Conservation (phyloP, 2,888 invertebrate genomes). For the Tetranychus truncatus region DNA sequence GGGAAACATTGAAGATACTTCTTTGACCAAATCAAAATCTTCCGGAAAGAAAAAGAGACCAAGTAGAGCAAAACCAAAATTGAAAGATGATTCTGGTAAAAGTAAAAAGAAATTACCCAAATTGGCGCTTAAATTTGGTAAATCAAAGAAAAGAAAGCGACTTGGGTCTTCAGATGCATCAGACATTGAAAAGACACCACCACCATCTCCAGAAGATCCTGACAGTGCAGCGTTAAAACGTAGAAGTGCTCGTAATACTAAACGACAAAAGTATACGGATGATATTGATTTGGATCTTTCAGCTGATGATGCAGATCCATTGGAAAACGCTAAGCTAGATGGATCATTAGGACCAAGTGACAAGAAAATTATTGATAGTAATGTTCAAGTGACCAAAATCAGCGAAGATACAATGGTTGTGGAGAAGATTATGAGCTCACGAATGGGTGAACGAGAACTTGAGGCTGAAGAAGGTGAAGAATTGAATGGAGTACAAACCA, state of each 20-base stretch:
- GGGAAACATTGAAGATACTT: conserved; percentile 12
- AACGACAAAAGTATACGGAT: conserved; percentile 77
- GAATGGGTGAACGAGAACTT: conserved; percentile 47
- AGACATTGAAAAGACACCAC: conserved; percentile 30
- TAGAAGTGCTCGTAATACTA: conserved; percentile 72
- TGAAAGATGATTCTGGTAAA: conserved; percentile 7
- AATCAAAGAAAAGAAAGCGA: conserved; percentile 26
- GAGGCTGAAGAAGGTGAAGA: conserved; percentile 36
- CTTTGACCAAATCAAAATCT: conserved; percentile 26
- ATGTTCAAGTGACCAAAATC: conserved; percentile 17
- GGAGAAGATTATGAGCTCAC: conserved; percentile 60
- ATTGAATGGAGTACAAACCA: conserved; percentile 33
- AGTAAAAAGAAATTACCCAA: conserved; percentile 27
- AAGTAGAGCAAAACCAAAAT: conserved; percentile 34
- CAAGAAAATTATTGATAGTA: background rate
- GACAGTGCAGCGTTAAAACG: conserved; percentile 37
- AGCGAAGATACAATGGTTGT: conserved; percentile 85
- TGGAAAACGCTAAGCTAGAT: background rate
- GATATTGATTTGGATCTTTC: conserved; percentile 77
- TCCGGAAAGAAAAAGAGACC: conserved; percentile 27
- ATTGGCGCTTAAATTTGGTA: conserved; percentile 29
- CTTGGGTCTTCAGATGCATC: conserved; percentile 28
- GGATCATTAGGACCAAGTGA: conserved; percentile 5
- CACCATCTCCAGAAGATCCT: conserved; percentile 28
- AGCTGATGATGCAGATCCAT: conserved; percentile 42